Base-by-base conservation (phyloP, 2,797 vertebrate genomes). In the Mus minutoides region DNA sequence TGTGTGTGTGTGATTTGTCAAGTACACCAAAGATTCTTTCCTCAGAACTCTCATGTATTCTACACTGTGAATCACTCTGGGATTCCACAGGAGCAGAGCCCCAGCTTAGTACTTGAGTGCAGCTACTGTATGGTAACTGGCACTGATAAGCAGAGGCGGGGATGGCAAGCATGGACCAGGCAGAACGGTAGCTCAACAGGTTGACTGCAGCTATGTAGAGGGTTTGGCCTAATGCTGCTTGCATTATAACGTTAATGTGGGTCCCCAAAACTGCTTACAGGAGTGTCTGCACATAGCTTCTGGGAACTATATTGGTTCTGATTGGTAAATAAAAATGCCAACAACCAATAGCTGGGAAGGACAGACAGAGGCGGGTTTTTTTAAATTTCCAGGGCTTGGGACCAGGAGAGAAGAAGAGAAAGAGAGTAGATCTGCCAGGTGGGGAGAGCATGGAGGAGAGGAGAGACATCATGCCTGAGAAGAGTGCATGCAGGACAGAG, bases 181-280 rank as follows among this genome's bases (percentile, higher is more conserved):
- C 22, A 46, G 77, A 40, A 4, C 2, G 1, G 34, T 26, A 31
- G 24, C 19, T 3, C 43, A 0, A 0, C 0, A 40, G 67, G 40
- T 3, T 64, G 21, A 24, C 31, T 11, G 3, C 19, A 11, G 0
- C 12, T 67, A 34, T 46, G 34, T 34, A 43, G 2, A 21, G 67
- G 34, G 3, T 21, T 71, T 71, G 62, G 17, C 34, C 34, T 21
- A 37, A 37, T 7, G 34, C 31, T 69, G 31, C 13, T 34, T 67
- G 64, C 2, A 67, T 67, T 67, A 29, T 67, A 34, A 67, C 13
- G 2, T 67, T 67, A 67, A 67, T 67, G 31, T 34, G 64, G 34
- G 31, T n/a, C 34, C 64, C 64, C 64, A 69, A 69, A 67, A 69
- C 14, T n/a, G 31, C 64, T 69, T n/a, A 17, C 31, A 16, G 2